These are phyloP conservation scores for Collichthys lucidus DNA, from an alignment of 2,113 vertebrate species.

Conservation along the genomic window DNA sequence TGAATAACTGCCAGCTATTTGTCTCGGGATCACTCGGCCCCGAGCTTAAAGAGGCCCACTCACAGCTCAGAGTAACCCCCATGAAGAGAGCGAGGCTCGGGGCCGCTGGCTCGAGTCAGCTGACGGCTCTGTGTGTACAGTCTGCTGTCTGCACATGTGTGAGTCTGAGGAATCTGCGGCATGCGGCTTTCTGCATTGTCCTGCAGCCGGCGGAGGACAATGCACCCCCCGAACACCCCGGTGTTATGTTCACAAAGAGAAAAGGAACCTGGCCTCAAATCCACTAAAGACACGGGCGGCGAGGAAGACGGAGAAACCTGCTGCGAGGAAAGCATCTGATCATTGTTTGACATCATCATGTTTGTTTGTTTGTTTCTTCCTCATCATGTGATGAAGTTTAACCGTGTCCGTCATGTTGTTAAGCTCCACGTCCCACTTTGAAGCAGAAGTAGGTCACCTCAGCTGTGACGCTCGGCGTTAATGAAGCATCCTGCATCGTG, in stretches of 20 bases:
- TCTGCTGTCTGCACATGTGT: constrained; percentile 64
- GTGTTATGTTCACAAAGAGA: constrained; percentile 57
- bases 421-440: constrained; percentile 10
- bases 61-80: constrained; percentile 57
- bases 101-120: constrained; percentile 69
- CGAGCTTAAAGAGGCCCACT: constrained; percentile 66
- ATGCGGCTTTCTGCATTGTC: constrained; percentile 74
- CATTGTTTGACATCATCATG: no score
- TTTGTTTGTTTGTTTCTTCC: no score
- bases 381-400: not conserved
- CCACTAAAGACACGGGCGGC: constrained; percentile 17
- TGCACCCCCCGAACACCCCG: constrained; percentile 20
- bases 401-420: constrained; percentile 20
- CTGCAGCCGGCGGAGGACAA: constrained; percentile 56
- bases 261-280: constrained; percentile 48
- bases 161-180: constrained; percentile 74
- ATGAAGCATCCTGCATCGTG: constrained; percentile 57
- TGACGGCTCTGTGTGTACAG: constrained; percentile 67
- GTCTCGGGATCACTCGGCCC: constrained; percentile 67
- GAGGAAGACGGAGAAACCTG: constrained; percentile 20
- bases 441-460: constrained; percentile 64
- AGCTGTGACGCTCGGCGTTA: constrained; percentile 57
- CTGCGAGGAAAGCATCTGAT: no score
- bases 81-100: constrained; percentile 66
- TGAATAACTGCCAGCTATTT: constrained; percentile 64